These are phyloP conservation scores for Brachypodius melanocephalos DNA, from an alignment of 2,113 vertebrate genomes.

Conservation along the genomic window DNA sequence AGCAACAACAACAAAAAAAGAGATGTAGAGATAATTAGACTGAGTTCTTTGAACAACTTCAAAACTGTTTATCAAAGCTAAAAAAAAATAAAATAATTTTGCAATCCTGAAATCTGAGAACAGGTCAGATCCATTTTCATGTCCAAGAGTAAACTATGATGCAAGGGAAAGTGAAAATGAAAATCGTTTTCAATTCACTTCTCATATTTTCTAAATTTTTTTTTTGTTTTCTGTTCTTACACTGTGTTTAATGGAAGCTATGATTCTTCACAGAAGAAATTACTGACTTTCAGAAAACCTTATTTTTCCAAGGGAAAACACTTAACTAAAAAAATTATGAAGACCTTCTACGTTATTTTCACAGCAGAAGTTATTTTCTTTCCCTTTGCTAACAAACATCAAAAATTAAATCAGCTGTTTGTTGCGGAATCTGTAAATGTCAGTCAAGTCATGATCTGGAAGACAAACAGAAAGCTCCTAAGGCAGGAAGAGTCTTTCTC, in stretches of 20 bases:
- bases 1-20: neutral
- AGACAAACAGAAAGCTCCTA: neutral
- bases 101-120: neutral
- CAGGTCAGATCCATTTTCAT: neutral
- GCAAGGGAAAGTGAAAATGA: neutral
- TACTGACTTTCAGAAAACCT: neutral
- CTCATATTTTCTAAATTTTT: rapidly evolving
- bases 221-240: neutral
- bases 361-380: neutral
- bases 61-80: neutral
- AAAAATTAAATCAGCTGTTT: neutral
- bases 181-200: neutral
- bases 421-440: neutral
- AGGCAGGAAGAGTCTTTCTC: neutral
- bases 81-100: neutral
- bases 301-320: neutral
- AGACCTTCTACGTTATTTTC: neutral
- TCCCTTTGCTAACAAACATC: neutral
- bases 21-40: neutral
- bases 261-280: neutral
- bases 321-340: neutral
- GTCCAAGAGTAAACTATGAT: neutral
- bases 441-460: neutral
- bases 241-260: neutral
- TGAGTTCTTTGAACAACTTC: neutral